phyloP scores from a whole-genome alignment of 2,888 invertebrate genomes.

The Lasioglossum oenotherae region DNA sequence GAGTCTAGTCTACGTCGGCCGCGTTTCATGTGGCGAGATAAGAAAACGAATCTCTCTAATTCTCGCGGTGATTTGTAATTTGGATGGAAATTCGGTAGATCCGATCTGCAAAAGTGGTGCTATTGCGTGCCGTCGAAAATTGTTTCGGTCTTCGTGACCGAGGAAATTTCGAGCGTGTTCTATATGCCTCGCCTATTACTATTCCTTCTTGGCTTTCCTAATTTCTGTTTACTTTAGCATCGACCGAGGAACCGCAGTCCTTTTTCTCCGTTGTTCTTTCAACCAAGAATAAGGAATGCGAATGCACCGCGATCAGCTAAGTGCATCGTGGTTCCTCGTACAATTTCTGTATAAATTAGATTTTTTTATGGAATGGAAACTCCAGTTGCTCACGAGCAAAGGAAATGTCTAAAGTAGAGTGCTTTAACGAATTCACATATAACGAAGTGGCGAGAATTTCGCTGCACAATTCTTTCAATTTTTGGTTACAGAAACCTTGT shows the following conservation, averaged over 20 bases:
- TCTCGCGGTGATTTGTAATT: conserved; percentile 51
- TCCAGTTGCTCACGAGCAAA: background rate
- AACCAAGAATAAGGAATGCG: background rate
- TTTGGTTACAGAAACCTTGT: background rate
- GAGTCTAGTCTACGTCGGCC: conserved; percentile 10
- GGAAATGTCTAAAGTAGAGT: background rate
- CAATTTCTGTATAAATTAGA: background rate
- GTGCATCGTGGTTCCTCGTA: background rate
- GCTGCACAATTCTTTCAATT: background rate
- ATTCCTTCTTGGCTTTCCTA: background rate
- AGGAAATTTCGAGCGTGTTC: conserved; percentile 16
- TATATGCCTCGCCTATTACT: background rate
- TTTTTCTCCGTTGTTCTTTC: background rate
- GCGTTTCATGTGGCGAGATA: conserved; percentile 40
- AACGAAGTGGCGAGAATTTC: background rate
- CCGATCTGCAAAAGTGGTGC: conserved; percentile 22
- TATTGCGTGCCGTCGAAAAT: conserved; percentile 34
- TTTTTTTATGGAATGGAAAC: background rate
- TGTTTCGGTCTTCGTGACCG: conserved; percentile 46
- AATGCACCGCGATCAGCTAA: background rate
- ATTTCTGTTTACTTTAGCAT: background rate
- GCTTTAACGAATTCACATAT: background rate
- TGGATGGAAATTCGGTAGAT: conserved; percentile 52
- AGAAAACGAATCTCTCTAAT: conserved; percentile 42
- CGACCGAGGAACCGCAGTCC: background rate